A percentile compares a stretch with the other conserved stretches of the same genome.
phyloP scores from a whole-genome alignment of 2,888 invertebrate genomes.

The Allygus modestus region DNA sequence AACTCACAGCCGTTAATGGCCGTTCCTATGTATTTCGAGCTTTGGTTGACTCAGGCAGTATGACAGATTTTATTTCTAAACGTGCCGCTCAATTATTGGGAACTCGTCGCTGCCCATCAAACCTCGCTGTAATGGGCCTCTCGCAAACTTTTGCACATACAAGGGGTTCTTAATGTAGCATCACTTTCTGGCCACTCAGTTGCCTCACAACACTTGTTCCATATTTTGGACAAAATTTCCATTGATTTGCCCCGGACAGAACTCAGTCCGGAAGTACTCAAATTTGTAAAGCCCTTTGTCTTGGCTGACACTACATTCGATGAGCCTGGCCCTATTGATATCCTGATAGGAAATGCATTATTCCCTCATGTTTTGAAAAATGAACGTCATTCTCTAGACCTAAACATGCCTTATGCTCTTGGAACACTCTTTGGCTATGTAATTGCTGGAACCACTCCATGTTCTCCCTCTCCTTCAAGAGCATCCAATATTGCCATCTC shows the following conservation, averaged over 20 bases:
- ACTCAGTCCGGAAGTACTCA: not conserved
- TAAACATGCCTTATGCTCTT: not conserved
- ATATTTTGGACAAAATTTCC: conserved; percentile 38
- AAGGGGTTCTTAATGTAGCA: not conserved
- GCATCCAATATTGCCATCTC: not conserved
- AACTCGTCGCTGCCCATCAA: not conserved
- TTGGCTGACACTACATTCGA: conserved; percentile 24
- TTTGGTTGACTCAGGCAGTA: not conserved
- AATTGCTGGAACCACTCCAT: not conserved
- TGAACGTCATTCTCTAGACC: not conserved
- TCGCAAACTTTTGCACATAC: not conserved
- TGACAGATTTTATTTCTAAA: conserved; percentile 19
- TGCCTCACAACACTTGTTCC: not conserved
- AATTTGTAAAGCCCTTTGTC: not conserved
- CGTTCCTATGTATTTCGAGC: not conserved
- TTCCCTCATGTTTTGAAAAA: not conserved
- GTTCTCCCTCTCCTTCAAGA: not conserved
- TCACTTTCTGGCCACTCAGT: not conserved
- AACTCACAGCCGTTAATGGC: not conserved
- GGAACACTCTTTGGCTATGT: conserved; percentile 11
- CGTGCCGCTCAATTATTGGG: conserved; percentile 9
- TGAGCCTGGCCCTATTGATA: conserved; percentile 7
- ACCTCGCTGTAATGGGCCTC: not conserved
- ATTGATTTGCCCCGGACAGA: not conserved
- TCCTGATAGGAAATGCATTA: not conserved